Base-by-base conservation (phyloP, 2,888 invertebrate genomes). In the Lepetodrilus schrolli region DNA sequence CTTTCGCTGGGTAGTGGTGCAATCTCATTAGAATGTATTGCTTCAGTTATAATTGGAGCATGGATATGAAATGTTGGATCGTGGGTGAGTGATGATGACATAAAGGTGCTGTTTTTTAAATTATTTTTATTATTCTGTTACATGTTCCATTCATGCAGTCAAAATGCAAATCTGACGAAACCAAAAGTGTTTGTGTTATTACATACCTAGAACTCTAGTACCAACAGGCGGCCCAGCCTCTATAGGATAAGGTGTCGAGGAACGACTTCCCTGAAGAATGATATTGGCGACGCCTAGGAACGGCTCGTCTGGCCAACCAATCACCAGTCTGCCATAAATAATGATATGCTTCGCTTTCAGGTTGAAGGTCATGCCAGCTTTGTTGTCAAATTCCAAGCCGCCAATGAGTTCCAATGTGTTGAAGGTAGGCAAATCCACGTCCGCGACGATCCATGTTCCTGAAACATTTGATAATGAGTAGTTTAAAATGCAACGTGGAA, bases 261-360 rank as follows among this genome's bases (percentile, higher is more conserved):
- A 48, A n/a, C 76, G 58, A 17, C 74, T 51, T 13, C 86, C 87
- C 4, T 75, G 49, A 4, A 87, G 70, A 4, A 76, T 74, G 20
- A 87, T 82, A 7, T 36, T 66, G 2, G 77, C 75, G 0, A 68
- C 72, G 0, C 82, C 81, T 2, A 74, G 36, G 68, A 81, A 82
- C 1, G 87, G 87, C 8, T 78, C 70, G 7, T 84, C 72, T n/a
- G 66, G 37, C 86, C 88, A 89, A 0, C 90, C 90, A 30, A 84
- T 81, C 8, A 86, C 77, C 4, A 90, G 77, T 17, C 86, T 79
- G 0, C 88, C 88, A 23, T 73, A 66, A 10, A 88, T 81, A 34
- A 85, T 75, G 30, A 88, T 79, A 50, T 80, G 76, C 34, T 81
- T 76, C n/a, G 79, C 84, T 20, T 78, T 76, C 4, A 87, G 58